Conservation (phyloP, 2,797 vertebrate species). For the Cyclopterus lumpus region DNA sequence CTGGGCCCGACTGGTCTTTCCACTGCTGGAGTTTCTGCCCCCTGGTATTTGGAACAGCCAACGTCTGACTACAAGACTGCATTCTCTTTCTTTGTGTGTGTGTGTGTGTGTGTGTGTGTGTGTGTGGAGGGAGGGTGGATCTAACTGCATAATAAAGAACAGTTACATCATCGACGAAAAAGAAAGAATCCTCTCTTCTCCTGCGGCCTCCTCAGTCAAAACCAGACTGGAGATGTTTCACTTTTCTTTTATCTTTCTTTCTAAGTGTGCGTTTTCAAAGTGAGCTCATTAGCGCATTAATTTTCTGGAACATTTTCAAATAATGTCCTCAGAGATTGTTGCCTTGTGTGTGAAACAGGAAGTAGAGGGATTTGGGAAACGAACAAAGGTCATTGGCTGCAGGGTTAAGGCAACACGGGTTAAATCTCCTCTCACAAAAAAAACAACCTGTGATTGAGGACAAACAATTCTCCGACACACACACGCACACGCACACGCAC, state of each 20-base stretch:
- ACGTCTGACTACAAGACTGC: constrained; percentile 49
- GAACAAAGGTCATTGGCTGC: constrained; percentile 73
- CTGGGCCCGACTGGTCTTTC: constrained; percentile 70
- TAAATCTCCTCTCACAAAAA: constrained; percentile 70
- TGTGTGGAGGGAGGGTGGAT: constrained; percentile 7
- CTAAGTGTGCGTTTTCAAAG: constrained; percentile 26
- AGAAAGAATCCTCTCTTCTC: constrained; percentile 42
- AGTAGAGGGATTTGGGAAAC: constrained; percentile 56
- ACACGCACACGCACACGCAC: constrained; percentile 16
- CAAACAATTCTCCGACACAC: constrained; percentile 55
- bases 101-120: constrained; percentile 32
- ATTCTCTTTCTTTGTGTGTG: constrained; percentile 40
- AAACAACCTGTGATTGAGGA: constrained; percentile 68
- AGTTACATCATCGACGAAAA: constrained; percentile 66
- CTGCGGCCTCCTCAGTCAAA: constrained; percentile 51
- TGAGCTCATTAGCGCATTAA: constrained; percentile 37
- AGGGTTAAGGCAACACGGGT: constrained; percentile 68
- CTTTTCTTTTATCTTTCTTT: constrained; percentile 4
- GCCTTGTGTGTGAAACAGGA: constrained; percentile 68
- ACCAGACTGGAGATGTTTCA: constrained; percentile 46
- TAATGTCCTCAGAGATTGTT: too few species aligned
- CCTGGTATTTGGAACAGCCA: constrained; percentile 55
- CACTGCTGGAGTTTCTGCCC: constrained; percentile 63
- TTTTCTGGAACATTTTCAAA: constrained; percentile 44
- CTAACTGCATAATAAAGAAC: constrained; percentile 57